These are phyloP conservation scores for Goniozus legneri DNA, from an alignment of 1,140 invertebrate genomes.

Conservation along the genomic window DNA sequence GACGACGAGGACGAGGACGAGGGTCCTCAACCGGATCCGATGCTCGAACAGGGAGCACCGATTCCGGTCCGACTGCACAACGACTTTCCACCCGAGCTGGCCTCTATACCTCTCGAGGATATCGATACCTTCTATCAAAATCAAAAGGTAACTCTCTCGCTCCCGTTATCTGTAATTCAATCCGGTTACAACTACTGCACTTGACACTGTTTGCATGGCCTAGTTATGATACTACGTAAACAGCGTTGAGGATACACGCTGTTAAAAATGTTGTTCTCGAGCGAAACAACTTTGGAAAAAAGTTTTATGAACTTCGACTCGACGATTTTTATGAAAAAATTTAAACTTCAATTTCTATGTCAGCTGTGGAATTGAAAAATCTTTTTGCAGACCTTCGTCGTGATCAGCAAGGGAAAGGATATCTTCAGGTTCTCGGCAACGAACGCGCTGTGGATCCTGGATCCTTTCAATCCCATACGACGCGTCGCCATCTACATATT, in stretches of 20 bases:
- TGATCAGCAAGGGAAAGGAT: slow-evolving; percentile 96
- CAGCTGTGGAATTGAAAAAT: too few relatives aligned
- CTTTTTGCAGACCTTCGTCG: slow-evolving; percentile 88
- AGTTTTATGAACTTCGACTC: too few relatives aligned
- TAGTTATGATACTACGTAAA: too few relatives aligned
- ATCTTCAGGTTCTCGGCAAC: slow-evolving; percentile 98
- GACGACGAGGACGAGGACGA: slow-evolving; percentile 95
- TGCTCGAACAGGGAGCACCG: slow-evolving; percentile 87
- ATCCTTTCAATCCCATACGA: slow-evolving; percentile 96
- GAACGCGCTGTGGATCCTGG: slow-evolving; percentile 90
- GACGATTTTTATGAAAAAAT: too few relatives aligned
- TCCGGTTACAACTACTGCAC: not conserved
- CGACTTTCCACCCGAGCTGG: slow-evolving; percentile 84
- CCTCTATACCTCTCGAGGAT: slow-evolving; percentile 92
- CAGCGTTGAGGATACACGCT: too few relatives aligned
- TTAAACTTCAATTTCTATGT: too few relatives aligned
- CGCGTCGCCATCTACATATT: slow-evolving; percentile 95
- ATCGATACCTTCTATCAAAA: slow-evolving; percentile 91
- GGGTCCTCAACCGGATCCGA: slow-evolving; percentile 88
- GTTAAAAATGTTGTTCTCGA: too few relatives aligned
- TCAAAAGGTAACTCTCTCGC: slow-evolving; percentile 69
- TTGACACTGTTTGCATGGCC: too few relatives aligned
- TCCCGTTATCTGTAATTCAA: not conserved
- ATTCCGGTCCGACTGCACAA: slow-evolving; percentile 85
- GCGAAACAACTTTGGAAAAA: too few relatives aligned